These are phyloP conservation scores for Mercenaria mercenaria DNA, from an alignment of 1,140 invertebrate genomes.

Conservation along the genomic window DNA sequence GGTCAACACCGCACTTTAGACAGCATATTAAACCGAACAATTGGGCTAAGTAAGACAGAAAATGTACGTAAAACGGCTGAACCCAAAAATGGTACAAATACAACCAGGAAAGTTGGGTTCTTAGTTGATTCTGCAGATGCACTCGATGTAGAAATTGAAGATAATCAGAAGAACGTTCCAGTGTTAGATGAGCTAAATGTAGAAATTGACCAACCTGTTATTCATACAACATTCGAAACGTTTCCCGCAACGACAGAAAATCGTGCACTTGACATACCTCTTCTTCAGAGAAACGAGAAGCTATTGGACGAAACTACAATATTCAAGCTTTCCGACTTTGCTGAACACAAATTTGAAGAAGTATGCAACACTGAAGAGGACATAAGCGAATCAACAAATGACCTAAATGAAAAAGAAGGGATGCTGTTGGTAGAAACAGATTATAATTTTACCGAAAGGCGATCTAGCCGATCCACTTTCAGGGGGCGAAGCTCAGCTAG, in stretches of 20 bases:
- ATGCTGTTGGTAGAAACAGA: background rate
- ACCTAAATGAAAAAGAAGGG: background rate
- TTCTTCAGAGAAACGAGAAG: background rate
- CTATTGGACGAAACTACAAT: background rate
- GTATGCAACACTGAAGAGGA: background rate
- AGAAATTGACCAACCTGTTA: no score
- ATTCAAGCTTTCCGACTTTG: background rate
- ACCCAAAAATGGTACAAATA: background rate
- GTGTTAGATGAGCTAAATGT: no score
- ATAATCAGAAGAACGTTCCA: no score
- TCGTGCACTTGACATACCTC: background rate
- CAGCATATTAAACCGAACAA: background rate
- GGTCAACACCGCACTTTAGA: background rate
- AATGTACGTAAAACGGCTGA: background rate
- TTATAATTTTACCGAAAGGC: conserved; percentile 44
- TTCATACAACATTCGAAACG: no score
- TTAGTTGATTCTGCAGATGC: background rate
- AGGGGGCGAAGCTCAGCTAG: conserved; percentile 31
- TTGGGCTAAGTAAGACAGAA: background rate
- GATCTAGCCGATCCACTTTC: conserved; percentile 57
- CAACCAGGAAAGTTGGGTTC: background rate
- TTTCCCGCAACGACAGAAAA: no score
- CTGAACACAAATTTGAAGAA: background rate
- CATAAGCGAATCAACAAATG: background rate
- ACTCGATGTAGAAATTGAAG: background rate